Evolutionary conservation across 37 sponge, comb jelly and placozoan genomes (phyloP).

Genomic region (Mnemiopsis leidyi): DNA sequence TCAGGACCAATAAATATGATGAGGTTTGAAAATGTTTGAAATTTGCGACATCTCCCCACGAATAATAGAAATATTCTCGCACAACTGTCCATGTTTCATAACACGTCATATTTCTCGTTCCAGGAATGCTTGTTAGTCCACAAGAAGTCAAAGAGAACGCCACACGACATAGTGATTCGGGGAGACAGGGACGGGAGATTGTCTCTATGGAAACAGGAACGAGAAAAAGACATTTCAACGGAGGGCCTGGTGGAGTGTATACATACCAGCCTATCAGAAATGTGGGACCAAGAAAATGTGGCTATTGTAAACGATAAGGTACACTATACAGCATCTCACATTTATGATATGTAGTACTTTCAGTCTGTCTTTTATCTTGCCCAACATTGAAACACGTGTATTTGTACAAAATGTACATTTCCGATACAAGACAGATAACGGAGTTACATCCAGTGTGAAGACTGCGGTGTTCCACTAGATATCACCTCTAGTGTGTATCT

Average conservation of each 20-base stretch:
- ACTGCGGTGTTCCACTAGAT: neutral
- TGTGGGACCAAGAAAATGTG: neutral
- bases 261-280: neutral
- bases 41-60: no score
- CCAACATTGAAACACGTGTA: no score
- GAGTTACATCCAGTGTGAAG: constrained; percentile 37
- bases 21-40: no score
- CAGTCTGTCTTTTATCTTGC: no score
- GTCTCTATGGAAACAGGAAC: constrained; percentile 13
- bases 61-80: no score
- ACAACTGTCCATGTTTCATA: no score
- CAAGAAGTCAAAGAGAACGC: constrained; percentile 24
- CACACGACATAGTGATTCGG: neutral
- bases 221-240: neutral
- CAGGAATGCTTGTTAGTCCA: neutral
- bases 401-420: no score
- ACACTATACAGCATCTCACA: no score
- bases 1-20: no score
- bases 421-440: no score
- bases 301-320: neutral
- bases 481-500: neutral
- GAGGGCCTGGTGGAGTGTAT: constrained; percentile 13
- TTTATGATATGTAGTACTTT: no score
- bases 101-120: no score
- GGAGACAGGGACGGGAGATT: neutral